Conservation (phyloP, 2,113 vertebrate species). For the Haemorhous mexicanus region DNA sequence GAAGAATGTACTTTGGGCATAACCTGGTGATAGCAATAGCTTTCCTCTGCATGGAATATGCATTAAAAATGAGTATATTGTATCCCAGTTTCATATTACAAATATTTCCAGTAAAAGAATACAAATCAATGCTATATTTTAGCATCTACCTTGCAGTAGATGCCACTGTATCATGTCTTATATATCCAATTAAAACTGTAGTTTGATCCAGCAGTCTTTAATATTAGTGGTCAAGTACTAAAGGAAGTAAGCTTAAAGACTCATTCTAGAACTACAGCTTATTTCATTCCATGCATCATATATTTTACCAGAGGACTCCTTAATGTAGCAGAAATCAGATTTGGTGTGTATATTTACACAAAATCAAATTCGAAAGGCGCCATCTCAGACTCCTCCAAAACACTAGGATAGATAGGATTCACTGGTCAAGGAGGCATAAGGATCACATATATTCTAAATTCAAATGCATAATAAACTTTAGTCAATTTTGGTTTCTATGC, state of each 20-base stretch:
- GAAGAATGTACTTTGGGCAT: conserved; percentile 48
- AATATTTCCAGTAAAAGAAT: conserved; percentile 81
- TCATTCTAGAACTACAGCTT: conserved; percentile 70
- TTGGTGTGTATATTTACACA: conserved; percentile 96
- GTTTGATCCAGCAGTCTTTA: conserved; percentile 77
- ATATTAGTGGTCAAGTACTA: conserved; percentile 83
- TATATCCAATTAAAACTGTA: conserved; percentile 76
- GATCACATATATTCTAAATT: background rate
- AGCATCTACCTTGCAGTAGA: conserved; percentile 69
- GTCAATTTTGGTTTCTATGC: background rate
- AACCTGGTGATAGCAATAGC: conserved; percentile 41
- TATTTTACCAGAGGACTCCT: conserved; percentile 90
- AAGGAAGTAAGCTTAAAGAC: conserved; percentile 75
- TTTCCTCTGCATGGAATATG: conserved; percentile 49
- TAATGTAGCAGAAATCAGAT: conserved; percentile 97
- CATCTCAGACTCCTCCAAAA: conserved; percentile 81
- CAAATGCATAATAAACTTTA: background rate
- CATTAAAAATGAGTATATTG: conserved; percentile 71
- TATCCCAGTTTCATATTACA: conserved; percentile 70
- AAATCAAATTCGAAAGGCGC: conserved; percentile 96
- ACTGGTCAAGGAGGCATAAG: conserved; percentile 59
- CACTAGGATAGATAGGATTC: conserved; percentile 80
- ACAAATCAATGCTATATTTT: conserved; percentile 79
- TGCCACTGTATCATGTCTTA: conserved; percentile 72
- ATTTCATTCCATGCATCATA: conserved; percentile 81